Base-by-base conservation (phyloP, 2,113 vertebrate genomes). In the Glaucomys volans region DNA sequence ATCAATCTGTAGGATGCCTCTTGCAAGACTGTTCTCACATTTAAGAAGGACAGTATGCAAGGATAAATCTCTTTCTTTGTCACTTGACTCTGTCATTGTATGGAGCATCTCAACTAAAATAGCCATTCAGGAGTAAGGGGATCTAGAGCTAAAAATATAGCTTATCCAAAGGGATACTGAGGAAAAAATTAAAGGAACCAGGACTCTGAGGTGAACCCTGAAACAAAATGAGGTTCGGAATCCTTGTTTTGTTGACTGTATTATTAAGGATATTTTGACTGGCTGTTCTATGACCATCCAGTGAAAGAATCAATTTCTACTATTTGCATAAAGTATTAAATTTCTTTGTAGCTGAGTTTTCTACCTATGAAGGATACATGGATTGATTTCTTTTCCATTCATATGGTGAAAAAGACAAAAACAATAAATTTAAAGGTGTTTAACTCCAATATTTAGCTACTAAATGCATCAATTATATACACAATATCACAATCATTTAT, bases 331-430 rank as follows among this genome's bases (percentile, higher is more conserved):
- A 57, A 62, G 1, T 37, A 87, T 22, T 96, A 79, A 87, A 88
- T 67, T 57, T 59, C 4, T n/a, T 37, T 54, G 75, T 66, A 82
- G 75, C 57, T 66, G 7, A 87, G 7, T 57, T 88, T 77, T 71
- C 44, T 42, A 4, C 4, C 16, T 83, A 40, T 37, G 75, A 40
- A 40, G 50, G 75, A 5, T 22, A 26, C 0, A 20, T 64, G 40
- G 8, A 87, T 28, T 52, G 8, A 30, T 77, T 77, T 67, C 83
- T 67, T 80, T 67, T 14, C 22, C 44, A 83, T 12, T 3, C 37
- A 57, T 47, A 13, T 13, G 83, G n/a, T 82, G 35, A 95, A 82
- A 52, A 95, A 71, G 30, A n/a, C 22, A 90, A 86, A 90, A 86
- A 13, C 10, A 81, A 32, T 62, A 28, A 8, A 47, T 62, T 74